Evolutionary conservation across 2,888 invertebrate genomes (phyloP), one percentile per base, ranked within the genome.

Genomic region (Abrostola tripartita): DNA sequence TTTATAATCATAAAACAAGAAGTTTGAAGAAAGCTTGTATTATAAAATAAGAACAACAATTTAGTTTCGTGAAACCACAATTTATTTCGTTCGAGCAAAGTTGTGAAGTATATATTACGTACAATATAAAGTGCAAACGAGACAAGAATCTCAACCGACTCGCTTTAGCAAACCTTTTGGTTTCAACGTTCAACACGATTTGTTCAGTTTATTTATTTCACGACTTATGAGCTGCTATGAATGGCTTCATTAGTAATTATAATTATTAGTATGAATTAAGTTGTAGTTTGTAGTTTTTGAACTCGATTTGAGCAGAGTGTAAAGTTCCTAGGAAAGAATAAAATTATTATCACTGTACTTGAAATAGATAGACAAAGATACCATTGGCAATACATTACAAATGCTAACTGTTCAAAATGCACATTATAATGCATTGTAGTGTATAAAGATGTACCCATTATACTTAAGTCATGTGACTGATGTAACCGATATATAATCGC

Each of bases 101-200:
- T 71, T 42, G 63, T 63, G 68, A 68, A 71, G 49, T 63, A 56
- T 56, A 65, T 62, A 65, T 79, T 79, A 61, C 76, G 54, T 76
- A 68, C 54, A 44, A 56, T 76, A 68, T 68, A 65, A 68, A 76
- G 65, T 75, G 52, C 51, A 52, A 37, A 79, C 79, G 79, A 71
- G 79, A 49, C 59, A 12, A 41, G 76, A 79, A 79, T 71, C 47
- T 59, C 35, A 61, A 79, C 52, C 10, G 38, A 38, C 62, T 58
- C 35, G 50, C 58, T 47, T 59, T 60, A 65, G 76, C 65, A 67
- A 65, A 66, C 79, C 57, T 42, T 74, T 65, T 41, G 60, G 75
- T 78, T 71, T 67, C 52, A 58, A 76, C 58, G 65, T 67, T 67
- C 67, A 47, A 71, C 71, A 65, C 60, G 57, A 61, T 64, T 65